phyloP scores from a whole-genome alignment of 2,888 invertebrate genomes.

The Cephus sareptanus region DNA sequence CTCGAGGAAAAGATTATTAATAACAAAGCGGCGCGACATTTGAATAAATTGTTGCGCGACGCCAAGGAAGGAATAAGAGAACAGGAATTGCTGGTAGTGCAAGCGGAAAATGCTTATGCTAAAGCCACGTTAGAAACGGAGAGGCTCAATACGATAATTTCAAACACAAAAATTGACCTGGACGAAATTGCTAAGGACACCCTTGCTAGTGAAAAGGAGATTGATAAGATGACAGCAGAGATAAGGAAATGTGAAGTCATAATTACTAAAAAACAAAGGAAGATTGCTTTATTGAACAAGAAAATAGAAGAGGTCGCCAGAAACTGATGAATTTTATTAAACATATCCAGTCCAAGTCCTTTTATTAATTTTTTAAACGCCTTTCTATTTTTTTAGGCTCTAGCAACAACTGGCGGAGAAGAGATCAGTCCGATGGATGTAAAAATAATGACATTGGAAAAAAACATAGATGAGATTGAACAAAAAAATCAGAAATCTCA shows the following conservation, averaged over 20 bases:
- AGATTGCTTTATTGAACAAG: constrained; percentile 67
- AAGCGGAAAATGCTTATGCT: constrained; percentile 72
- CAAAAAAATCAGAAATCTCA: constrained; percentile 75
- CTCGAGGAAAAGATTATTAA: constrained; percentile 77
- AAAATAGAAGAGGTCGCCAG: constrained; percentile 67
- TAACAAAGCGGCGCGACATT: constrained; percentile 73
- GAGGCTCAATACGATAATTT: constrained; percentile 58
- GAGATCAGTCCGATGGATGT: constrained; percentile 70
- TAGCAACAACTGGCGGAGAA: constrained; percentile 47
- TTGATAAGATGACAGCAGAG: constrained; percentile 64
- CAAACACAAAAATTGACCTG: constrained; percentile 52
- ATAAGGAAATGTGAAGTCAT: constrained; percentile 65
- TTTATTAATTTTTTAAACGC: not conserved
- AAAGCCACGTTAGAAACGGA: constrained; percentile 72
- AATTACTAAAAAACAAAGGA: constrained; percentile 68
- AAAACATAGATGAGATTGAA: constrained; percentile 72
- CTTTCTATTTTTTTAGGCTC: constrained; percentile 43
- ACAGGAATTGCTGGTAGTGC: constrained; percentile 69
- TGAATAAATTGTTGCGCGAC: constrained; percentile 68
- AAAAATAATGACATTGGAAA: constrained; percentile 75
- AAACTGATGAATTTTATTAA: not conserved
- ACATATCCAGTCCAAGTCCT: not conserved
- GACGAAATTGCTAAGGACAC: constrained; percentile 61
- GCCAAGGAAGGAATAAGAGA: constrained; percentile 65
- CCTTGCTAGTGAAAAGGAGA: constrained; percentile 63